Evolutionary conservation across 2,113 vertebrate species (phyloP), one percentile per base, ranked within the genome.

Genomic region (Stegostoma tigrinum): DNA sequence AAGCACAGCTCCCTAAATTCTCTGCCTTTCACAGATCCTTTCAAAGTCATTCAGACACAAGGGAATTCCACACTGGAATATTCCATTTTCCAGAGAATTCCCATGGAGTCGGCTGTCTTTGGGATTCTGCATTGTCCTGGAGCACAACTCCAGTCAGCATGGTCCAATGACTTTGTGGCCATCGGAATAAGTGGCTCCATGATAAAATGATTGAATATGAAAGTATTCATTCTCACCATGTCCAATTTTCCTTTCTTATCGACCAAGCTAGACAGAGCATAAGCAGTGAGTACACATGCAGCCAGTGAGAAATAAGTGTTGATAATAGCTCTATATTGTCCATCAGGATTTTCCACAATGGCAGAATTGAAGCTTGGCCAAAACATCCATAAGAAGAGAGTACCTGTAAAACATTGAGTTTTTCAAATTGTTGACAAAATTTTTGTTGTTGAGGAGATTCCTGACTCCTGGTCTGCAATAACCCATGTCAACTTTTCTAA

Each of bases 361-460:
- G 98, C 99, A 0, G 98, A 99, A 97, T 99, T 99, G 96, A 99
- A 99, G 97, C 98, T 99, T 95, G 99, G 99, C 99, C 99, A 99
- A 96, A 99, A 99, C 96, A 99, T 97, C 99, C 99, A 99, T 45
- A 99, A 97, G 96, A 98, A 98, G 94, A 98, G 96, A 34, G 97
- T 97, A 67, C 98, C 98, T 98, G 97, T 0, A 89, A 95, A 87
- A 89, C 48, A 67, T 48, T 48, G 48, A 48, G 48, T 7, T 61
- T 61, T 61, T 61, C 55, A 61, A 61, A 61, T 61, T 61, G 55
- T 48, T 48, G 48, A 48, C 48, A 48, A 48, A 48, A 48, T 1
- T 48, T 48, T 48, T 48, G 48, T 12, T 61, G 55, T 61, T 10
- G 7, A 61, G 7, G 55, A 61, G 55, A 61, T 61, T 61, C 55